Evolutionary conservation across 2,888 invertebrate genomes (phyloP).

Genomic region (Monoplex corrugatus): DNA sequence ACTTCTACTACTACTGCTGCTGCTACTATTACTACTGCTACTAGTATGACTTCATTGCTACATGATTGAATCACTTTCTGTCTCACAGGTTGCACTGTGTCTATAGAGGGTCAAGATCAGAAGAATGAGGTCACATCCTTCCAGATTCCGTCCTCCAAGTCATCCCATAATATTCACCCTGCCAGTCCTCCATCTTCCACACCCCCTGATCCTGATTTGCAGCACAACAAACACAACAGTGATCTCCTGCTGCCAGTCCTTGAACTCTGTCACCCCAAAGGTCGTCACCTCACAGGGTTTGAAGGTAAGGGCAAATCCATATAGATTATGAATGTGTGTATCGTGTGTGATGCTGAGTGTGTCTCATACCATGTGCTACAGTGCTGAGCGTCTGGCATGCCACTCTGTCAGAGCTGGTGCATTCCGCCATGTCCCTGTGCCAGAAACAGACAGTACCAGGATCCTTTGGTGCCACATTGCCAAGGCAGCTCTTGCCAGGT

Average conservation of each 20-base stretch:
- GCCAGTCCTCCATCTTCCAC: background rate
- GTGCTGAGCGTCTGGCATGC: too few species aligned
- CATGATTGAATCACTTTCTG: too few species aligned
- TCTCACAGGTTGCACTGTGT: background rate
- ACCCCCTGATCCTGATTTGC: background rate
- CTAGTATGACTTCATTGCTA: too few species aligned
- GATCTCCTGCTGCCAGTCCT: background rate
- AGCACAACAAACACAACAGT: background rate
- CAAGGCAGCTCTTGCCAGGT: too few species aligned
- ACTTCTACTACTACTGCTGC: too few species aligned
- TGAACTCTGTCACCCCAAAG: constrained; percentile 22
- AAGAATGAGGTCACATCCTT: constrained; percentile 2
- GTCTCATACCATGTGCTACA: too few species aligned
- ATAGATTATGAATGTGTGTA: background rate
- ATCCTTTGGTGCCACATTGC: too few species aligned
- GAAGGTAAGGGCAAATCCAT: constrained; percentile 4
- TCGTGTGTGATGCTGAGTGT: background rate
- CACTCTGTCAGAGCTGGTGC: too few species aligned
- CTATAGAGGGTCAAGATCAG: background rate
- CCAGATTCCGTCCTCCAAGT: background rate
- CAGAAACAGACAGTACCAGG: too few species aligned
- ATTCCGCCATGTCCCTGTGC: too few species aligned
- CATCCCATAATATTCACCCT: background rate
- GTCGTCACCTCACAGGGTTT: constrained; percentile 10
- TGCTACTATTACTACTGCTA: too few species aligned